A percentile compares a stretch with the other conserved stretches of the same genome.
phyloP scores from a whole-genome alignment of 2,797 vertebrate genomes.

The Lemur catta region DNA sequence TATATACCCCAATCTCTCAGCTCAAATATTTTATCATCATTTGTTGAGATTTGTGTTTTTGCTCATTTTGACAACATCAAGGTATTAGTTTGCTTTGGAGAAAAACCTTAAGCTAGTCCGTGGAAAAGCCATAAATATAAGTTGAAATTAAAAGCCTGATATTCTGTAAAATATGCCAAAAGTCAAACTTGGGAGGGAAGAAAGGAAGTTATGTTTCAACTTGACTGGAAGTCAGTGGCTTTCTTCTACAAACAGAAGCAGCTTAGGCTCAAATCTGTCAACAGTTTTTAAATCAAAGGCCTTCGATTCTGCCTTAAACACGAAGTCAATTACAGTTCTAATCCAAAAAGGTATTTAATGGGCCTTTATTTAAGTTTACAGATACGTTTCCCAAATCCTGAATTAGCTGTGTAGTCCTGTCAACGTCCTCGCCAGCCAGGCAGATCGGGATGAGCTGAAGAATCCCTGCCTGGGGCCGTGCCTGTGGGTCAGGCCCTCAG shows the following conservation, averaged over 20 bases:
- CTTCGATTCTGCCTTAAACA: slow-evolving; percentile 4
- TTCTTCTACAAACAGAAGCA: neutral
- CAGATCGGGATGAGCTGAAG: accelerated
- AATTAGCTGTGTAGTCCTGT: neutral
- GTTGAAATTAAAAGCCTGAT: neutral
- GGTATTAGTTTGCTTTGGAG: neutral
- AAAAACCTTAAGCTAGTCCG: neutral
- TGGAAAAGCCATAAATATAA: neutral
- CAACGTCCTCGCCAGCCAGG: neutral
- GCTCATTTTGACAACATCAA: neutral
- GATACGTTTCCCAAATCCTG: slow-evolving; percentile 23
- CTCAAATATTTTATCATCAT: neutral
- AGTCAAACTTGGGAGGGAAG: neutral
- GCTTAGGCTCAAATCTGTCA: slow-evolving; percentile 19
- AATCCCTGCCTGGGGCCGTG: neutral
- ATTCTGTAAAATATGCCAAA: neutral
- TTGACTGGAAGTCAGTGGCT: neutral
- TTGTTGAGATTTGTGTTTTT: neutral
- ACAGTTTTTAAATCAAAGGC: slow-evolving; percentile 61
- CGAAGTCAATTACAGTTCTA: slow-evolving; percentile 46
- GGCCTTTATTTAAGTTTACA: slow-evolving; percentile 44
- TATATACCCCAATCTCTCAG: neutral
- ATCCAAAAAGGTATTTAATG: slow-evolving; percentile 50
- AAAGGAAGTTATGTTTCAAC: neutral
- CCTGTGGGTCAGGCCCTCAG: too few species aligned